Percentiles rank a stretch among this genome's conserved stretches.
Conservation (phyloP, 2,888 invertebrate species). For the Pandemis heparana region DNA sequence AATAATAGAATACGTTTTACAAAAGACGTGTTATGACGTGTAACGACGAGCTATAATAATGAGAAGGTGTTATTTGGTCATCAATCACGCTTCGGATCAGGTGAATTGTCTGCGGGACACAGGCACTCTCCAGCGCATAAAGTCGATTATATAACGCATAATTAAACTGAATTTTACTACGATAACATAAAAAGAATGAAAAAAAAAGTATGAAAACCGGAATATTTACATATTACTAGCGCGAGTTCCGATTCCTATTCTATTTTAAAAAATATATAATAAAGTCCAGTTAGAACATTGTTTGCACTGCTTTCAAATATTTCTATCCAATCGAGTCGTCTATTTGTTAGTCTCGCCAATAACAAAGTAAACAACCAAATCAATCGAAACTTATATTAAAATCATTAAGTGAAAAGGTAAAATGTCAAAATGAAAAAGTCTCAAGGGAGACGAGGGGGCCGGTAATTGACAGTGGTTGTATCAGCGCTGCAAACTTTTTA, state of each 20-base stretch:
- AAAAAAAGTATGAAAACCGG: not conserved
- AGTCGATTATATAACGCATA: not conserved
- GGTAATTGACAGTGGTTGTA: constrained; percentile 78
- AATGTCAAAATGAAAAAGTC: constrained; percentile 57
- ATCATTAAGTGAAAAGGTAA: constrained; percentile 54
- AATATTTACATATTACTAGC: constrained; percentile 7
- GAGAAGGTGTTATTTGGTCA: constrained; percentile 66
- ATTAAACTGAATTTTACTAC: not conserved
- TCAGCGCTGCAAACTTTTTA: constrained; percentile 81
- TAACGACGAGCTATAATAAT: constrained; percentile 58
- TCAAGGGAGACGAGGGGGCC: constrained; percentile 53
- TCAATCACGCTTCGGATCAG: constrained; percentile 67
- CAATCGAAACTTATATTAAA: constrained; percentile 39
- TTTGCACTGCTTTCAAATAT: constrained; percentile 8
- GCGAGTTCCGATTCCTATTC: constrained; percentile 2
- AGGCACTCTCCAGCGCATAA: not conserved
- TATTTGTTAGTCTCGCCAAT: not conserved
- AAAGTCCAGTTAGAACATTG: constrained; percentile 15
- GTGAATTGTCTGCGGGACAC: constrained; percentile 48
- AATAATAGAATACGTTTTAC: constrained; percentile 15
- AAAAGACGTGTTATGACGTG: constrained; percentile 44
- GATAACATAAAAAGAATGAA: not conserved
- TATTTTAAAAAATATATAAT: constrained; percentile 18
- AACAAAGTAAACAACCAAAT: constrained; percentile 18
- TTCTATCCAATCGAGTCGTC: not conserved